These are phyloP conservation scores for Drosophila algonquin DNA, from an alignment of 2,888 invertebrate species.

Conservation along the genomic window DNA sequence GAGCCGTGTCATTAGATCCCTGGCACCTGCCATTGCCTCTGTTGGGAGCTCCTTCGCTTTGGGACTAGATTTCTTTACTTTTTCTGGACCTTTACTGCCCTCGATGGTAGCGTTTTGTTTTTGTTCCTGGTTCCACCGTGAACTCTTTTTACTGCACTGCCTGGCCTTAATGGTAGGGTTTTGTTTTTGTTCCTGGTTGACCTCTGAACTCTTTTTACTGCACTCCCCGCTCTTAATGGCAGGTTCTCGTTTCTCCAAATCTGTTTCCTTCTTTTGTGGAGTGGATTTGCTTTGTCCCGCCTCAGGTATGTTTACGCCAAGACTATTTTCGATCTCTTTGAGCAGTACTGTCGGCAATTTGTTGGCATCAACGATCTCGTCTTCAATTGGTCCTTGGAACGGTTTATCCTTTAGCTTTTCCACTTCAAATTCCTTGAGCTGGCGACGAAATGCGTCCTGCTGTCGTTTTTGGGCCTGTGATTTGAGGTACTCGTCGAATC, in stretches of 20 bases:
- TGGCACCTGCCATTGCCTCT: slow-evolving; percentile 18
- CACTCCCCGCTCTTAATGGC: neutral
- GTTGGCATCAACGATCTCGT: slow-evolving; percentile 81
- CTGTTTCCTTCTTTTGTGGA: neutral
- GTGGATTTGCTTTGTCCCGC: too few relatives aligned
- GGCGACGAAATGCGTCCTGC: slow-evolving; percentile 81
- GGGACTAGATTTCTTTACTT: neutral
- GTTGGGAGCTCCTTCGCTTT: neutral
- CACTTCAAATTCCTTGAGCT: slow-evolving; percentile 77
- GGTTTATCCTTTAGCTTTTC: slow-evolving; percentile 67
- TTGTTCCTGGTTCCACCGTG: too few relatives aligned
- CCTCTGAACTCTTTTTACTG: neutral
- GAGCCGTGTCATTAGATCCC: slow-evolving; percentile 59
- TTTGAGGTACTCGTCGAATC: slow-evolving; percentile 82
- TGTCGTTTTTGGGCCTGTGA: slow-evolving; percentile 78
- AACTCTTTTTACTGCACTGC: neutral
- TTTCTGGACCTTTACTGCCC: neutral
- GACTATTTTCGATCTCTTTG: slow-evolving; percentile 80
- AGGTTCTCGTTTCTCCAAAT: too few relatives aligned
- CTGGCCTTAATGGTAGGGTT: neutral
- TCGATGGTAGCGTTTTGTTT: too few relatives aligned
- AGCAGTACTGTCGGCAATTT: slow-evolving; percentile 79
- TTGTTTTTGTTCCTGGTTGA: neutral
- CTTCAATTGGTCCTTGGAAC: slow-evolving; percentile 70
- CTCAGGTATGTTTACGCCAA: slow-evolving; percentile 76